Base-by-base conservation (phyloP, 2,113 vertebrate species). In the Theropithecus gelada region DNA sequence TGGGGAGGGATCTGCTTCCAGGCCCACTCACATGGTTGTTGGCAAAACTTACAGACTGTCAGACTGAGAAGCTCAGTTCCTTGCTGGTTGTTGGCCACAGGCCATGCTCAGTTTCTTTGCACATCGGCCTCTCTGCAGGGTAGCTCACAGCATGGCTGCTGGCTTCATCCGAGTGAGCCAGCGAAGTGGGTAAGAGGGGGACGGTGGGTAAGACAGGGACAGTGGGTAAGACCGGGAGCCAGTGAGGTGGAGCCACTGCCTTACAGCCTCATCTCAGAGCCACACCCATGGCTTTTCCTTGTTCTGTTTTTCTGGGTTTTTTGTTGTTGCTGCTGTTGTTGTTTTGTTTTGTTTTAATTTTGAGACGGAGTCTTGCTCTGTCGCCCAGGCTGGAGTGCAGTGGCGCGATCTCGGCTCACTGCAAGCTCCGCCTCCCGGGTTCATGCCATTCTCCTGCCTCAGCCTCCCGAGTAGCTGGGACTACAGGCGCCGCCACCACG, bases 321-420 rank as follows among this genome's bases (percentile, higher is more conserved):
- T 52, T 52, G 5, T 55, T 55, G 17, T 55, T 20, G 17, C 6
- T 55, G 17, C 7, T 18, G 52, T 55, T 55, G 52, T 55, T 12
- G 48, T 48, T 48, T 48, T 48, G 48, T 48, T 48, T 48, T 61
- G 10, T 61, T 22, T 23, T 25, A 88, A 25, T 64, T 18, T 55
- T 27, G 27, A 30, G 59, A 30, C 2, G 0, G 25, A 64, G 27
- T 64, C 27, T 64, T 0, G 0, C 13, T 64, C 61, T 30, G 27
- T 13, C 4, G 0, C 25, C 25, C 59, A 61, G 59, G 59, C 59
- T 64, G 61, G 61, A 64, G 61, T 64, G 61, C 27, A 64, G 61
- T 30, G 12, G 61, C 5, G 0, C 0, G 0, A 64, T 30, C 12
- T 64, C 6, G 0, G 61, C 61, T 64, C 27, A 64, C 61, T 64